phyloP scores from a whole-genome alignment of 1,140 invertebrate genomes.

The Drosophila miranda region DNA sequence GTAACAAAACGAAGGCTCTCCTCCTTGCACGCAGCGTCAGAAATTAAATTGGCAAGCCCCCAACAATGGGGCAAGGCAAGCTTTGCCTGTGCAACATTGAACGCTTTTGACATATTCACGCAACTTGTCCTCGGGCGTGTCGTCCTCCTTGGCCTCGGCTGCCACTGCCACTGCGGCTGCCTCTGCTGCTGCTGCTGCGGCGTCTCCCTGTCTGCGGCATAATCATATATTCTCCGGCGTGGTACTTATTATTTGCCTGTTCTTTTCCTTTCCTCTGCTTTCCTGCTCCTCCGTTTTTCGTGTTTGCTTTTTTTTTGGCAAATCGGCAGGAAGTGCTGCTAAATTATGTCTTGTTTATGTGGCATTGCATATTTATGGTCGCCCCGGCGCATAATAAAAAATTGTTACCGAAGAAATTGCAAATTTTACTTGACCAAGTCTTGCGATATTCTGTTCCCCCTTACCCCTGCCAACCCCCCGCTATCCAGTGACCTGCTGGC shows the following conservation, averaged over 20 bases:
- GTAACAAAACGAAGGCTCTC: constrained; percentile 66
- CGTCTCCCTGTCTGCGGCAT: constrained; percentile 74
- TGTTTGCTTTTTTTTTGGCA: constrained; percentile 60
- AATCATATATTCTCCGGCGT: constrained; percentile 74
- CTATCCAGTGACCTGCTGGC: neutral
- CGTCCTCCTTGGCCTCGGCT: constrained; percentile 14
- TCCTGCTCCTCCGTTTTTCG: constrained; percentile 28
- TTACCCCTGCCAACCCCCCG: neutral
- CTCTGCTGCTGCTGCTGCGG: constrained; percentile 24
- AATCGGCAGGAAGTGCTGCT: constrained; percentile 75
- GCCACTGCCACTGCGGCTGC: constrained; percentile 16
- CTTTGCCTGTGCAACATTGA: constrained; percentile 71
- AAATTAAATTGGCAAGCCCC: constrained; percentile 81
- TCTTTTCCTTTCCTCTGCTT: constrained; percentile 21
- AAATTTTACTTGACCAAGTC: constrained; percentile 75
- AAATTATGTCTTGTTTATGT: constrained; percentile 81
- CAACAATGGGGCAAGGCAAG: constrained; percentile 54
- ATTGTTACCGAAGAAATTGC: constrained; percentile 68
- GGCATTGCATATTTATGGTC: constrained; percentile 77
- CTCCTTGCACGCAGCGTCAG: constrained; percentile 70
- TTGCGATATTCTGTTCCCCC: constrained; percentile 14
- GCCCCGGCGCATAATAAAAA: constrained; percentile 68
- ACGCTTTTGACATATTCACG: constrained; percentile 79
- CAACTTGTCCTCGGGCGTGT: constrained; percentile 56
- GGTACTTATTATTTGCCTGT: constrained; percentile 76